phyloP scores from a whole-genome alignment of 2,888 invertebrate species.

The Parelbella ahira region DNA sequence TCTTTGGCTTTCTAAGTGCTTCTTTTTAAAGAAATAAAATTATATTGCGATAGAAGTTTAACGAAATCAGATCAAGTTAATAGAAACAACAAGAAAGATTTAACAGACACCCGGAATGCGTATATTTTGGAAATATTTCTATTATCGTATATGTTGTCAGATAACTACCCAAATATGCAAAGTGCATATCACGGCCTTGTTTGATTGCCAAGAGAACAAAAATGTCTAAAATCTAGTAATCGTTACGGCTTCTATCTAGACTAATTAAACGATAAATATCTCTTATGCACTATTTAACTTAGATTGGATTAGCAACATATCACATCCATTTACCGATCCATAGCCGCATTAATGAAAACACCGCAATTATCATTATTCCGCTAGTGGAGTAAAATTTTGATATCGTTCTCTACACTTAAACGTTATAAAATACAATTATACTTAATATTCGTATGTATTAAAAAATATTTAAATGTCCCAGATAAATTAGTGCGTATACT shows the following conservation, averaged over 20 bases:
- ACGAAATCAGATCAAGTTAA: neutral
- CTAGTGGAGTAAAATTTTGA: slow-evolving; percentile 25
- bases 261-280: slow-evolving; percentile 75
- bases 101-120: too few relatives aligned
- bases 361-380: slow-evolving; percentile 37
- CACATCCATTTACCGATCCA: slow-evolving; percentile 70
- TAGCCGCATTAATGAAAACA: slow-evolving; percentile 56
- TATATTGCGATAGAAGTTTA: too few relatives aligned
- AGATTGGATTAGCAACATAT: slow-evolving; percentile 69
- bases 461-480: slow-evolving; percentile 9
- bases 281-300: slow-evolving; percentile 64
- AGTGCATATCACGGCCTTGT: slow-evolving; percentile 28
- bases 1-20: too few relatives aligned
- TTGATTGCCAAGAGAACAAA: slow-evolving; percentile 43
- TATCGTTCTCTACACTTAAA: slow-evolving; percentile 18
- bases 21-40: too few relatives aligned
- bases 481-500: slow-evolving; percentile 21
- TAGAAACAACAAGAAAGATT: too few relatives aligned
- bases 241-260: slow-evolving; percentile 66
- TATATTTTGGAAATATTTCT: too few relatives aligned
- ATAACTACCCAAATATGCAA: too few relatives aligned
- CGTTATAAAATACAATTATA: slow-evolving; percentile 17
- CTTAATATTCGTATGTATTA: slow-evolving; percentile 18
- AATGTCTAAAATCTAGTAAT: slow-evolving; percentile 51
- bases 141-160: too few relatives aligned